Base-by-base conservation (phyloP, 1,140 invertebrate genomes). In the Apis dorsata region DNA sequence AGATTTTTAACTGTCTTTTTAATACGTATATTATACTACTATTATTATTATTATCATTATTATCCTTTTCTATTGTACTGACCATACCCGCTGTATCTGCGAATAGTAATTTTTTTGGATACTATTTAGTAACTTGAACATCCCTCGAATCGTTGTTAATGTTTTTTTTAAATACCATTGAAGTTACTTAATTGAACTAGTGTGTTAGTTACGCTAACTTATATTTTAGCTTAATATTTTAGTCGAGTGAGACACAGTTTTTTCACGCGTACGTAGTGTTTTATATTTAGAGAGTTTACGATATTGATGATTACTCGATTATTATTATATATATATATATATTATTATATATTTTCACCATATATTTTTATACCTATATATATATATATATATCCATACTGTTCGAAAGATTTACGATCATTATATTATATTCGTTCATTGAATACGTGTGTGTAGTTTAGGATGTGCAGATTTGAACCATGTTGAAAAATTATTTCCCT, bases 181-280 rank as follows among this genome's bases (percentile, higher is more conserved):
- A 44, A 85, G 53, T 83, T 88, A 44, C 34, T 85, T 17, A 84
- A 70, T 88, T 83, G 65, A 80, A 44, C 65, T 88, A 89, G 88
- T 57, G 78, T 84, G 78, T 84, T 89, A 89, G 87, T 79, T 17
- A 84, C 75, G 88, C 86, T 85, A 79, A 83, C 80, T 44, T 44
- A 44, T 88, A 89, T 87, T 77, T 75, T 75, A 75, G 72, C 34
- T 75, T 83, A 79, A 85, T 74, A n/a, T 62, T 85, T 44, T 89
- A 89, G 88, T 74, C 79, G 74, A 78, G 74, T 89, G 87, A 86
- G 53, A 87, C 49, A 82, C 79, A 75, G 57, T 55, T 83, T 59
- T 71, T 80, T 82, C 53, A 68, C 79, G 87, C 87, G 81, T 81
- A 82, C 81, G 87, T 89, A 89, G 88, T 79, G 34, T 44, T 44